Evolutionary conservation across 2,888 invertebrate genomes (phyloP).

Genomic region (Heliconius ethilla): DNA sequence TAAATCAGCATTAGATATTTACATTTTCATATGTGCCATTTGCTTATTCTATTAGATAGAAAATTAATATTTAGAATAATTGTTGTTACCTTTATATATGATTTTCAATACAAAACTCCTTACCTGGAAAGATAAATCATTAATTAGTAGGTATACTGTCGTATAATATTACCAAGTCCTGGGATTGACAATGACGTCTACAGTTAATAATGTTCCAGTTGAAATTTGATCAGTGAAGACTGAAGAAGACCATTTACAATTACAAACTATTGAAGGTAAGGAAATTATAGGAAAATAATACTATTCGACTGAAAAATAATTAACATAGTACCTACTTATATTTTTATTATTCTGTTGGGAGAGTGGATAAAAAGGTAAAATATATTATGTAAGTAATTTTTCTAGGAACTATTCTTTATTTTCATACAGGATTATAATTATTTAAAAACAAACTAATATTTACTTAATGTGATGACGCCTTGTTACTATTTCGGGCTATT

Average conservation of each 20-base stretch:
- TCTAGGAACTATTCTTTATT: background rate
- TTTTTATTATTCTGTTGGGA: background rate
- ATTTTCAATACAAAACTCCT: background rate
- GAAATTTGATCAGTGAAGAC: conserved; percentile 8
- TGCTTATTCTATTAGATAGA: conserved; percentile 1
- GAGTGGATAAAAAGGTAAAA: background rate
- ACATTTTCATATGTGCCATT: conserved; percentile 7
- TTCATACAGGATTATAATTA: background rate
- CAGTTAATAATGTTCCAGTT: background rate
- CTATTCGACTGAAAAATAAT: background rate
- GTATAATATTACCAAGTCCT: conserved; percentile 7
- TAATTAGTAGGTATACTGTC: background rate
- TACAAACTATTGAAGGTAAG: background rate
- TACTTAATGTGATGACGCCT: background rate
- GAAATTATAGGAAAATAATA: background rate
- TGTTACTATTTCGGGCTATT: background rate
- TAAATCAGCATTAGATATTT: conserved; percentile 41
- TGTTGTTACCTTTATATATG: background rate
- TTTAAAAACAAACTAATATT: background rate
- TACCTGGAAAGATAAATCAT: conserved; percentile 21
- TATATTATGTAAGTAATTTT: background rate
- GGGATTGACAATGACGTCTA: background rate
- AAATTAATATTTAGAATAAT: background rate
- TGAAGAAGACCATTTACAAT: background rate
- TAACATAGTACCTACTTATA: background rate